These are phyloP conservation scores for Limnephilus rhombicus DNA, from an alignment of 2,888 invertebrate genomes.

Conservation along the genomic window DNA sequence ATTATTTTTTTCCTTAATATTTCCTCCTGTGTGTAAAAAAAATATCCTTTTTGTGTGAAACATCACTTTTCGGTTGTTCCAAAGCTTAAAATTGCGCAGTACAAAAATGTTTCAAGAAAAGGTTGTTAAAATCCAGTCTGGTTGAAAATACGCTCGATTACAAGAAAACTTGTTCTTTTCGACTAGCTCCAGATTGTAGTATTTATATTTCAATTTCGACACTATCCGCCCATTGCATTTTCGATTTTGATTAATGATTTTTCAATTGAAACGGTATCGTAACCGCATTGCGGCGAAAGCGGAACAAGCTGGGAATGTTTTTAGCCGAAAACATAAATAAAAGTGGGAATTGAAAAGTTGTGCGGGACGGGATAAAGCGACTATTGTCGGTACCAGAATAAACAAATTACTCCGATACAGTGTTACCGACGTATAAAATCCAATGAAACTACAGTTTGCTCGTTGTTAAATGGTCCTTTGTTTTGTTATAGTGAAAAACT, in stretches of 20 bases:
- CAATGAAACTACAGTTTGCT: neutral
- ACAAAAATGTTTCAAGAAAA: no score
- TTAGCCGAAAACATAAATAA: conserved; percentile 27
- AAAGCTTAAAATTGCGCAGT: no score
- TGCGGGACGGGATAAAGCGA: conserved; percentile 5
- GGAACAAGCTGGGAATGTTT: neutral
- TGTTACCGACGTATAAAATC: neutral
- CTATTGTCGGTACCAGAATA: conserved; percentile 24
- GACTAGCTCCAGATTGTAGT: neutral
- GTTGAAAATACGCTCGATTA: no score
- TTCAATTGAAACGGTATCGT: neutral
- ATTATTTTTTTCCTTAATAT: no score
- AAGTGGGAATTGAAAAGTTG: conserved; percentile 22
- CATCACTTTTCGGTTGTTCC: no score
- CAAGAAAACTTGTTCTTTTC: no score
- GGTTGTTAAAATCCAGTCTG: no score
- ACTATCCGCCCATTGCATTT: neutral
- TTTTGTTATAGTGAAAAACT: neutral
- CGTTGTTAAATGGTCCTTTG: neutral
- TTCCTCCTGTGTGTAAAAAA: no score
- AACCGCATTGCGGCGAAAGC: conserved; percentile 32
- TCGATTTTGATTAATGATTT: neutral
- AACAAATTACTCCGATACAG: conserved; percentile 7
- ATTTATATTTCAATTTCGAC: neutral
- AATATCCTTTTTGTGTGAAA: no score